These are phyloP conservation scores for Chironomus tentans DNA, from an alignment of 2,888 invertebrate genomes.

Conservation along the genomic window DNA sequence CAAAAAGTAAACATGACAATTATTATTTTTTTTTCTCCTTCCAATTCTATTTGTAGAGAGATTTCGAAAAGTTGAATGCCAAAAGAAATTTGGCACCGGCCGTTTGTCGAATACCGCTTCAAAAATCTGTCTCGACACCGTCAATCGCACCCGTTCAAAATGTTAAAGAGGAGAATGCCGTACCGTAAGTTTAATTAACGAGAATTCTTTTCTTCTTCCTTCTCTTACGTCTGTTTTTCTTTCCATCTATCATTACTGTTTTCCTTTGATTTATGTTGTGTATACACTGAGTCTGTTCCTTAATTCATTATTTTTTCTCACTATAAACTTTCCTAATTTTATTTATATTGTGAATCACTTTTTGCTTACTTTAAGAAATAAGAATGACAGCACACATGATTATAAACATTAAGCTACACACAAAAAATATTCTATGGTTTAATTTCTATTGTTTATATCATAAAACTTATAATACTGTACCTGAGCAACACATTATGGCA, in stretches of 20 bases:
- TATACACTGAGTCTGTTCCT: conserved; percentile 16
- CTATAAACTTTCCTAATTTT: conserved; percentile 28
- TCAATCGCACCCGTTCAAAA: conserved; percentile 67
- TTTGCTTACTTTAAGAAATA: neutral
- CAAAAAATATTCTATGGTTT: too few species aligned
- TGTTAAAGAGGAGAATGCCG: conserved; percentile 46
- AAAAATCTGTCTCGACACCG: conserved; percentile 84
- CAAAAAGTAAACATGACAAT: too few species aligned
- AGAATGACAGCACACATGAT: too few species aligned
- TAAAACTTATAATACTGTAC: too few species aligned
- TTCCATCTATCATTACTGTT: conserved; percentile 28
- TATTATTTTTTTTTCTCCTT: neutral
- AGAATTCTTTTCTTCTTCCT: conserved; percentile 26
- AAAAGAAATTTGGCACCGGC: conserved; percentile 47
- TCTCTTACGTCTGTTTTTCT: conserved; percentile 11
- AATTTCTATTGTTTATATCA: too few species aligned
- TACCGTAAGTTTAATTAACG: conserved; percentile 46
- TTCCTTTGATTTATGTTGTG: conserved; percentile 28
- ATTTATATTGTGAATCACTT: conserved; percentile 28
- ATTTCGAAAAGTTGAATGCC: conserved; percentile 41
- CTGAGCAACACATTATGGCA: too few species aligned
- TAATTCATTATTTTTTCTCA: conserved; percentile 29
- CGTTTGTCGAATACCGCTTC: conserved; percentile 60
- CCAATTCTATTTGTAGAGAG: conserved; percentile 32
- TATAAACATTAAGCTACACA: too few species aligned